phyloP scores from a whole-genome alignment of 2,888 invertebrate genomes.

The Agonopterix heracliana region DNA sequence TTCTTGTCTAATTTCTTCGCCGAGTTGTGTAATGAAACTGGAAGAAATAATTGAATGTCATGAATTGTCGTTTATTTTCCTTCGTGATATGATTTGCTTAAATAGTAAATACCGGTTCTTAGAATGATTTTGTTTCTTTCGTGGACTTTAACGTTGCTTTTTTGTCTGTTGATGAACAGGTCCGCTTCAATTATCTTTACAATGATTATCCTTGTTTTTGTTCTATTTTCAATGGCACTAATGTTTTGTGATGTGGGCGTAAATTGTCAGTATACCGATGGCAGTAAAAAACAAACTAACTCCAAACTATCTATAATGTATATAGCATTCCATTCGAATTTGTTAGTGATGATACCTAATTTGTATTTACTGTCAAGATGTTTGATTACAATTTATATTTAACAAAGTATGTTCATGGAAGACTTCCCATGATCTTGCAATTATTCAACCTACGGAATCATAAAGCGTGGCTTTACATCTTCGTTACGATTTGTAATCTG shows the following conservation, averaged over 20 bases:
- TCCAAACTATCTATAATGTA: too few relatives aligned
- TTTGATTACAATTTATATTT: not conserved
- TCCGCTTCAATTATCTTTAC: constrained; percentile 29
- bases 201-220: constrained; percentile 26
- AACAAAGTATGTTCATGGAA: constrained; percentile 5
- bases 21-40: too few relatives aligned
- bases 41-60: not conserved
- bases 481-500: constrained; percentile 44
- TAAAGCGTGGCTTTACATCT: constrained; percentile 35
- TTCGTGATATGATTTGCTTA: constrained; percentile 23
- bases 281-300: too few relatives aligned
- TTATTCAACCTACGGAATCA: constrained; percentile 32
- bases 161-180: constrained; percentile 27
- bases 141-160: constrained; percentile 2
- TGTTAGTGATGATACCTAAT: too few relatives aligned
- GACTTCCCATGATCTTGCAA: constrained; percentile 35
- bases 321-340: too few relatives aligned
- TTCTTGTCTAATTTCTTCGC: not conserved
- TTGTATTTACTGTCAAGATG: too few relatives aligned
- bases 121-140: constrained; percentile 24
- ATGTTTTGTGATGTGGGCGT: constrained; percentile 13
- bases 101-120: constrained; percentile 22
- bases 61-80: constrained; percentile 16
- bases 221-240: constrained; percentile 10
- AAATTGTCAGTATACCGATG: not conserved